These are phyloP conservation scores for Epizoanthus stellaris DNA, from an alignment of 92 coral and sea anemone genomes.

Conservation along the genomic window DNA sequence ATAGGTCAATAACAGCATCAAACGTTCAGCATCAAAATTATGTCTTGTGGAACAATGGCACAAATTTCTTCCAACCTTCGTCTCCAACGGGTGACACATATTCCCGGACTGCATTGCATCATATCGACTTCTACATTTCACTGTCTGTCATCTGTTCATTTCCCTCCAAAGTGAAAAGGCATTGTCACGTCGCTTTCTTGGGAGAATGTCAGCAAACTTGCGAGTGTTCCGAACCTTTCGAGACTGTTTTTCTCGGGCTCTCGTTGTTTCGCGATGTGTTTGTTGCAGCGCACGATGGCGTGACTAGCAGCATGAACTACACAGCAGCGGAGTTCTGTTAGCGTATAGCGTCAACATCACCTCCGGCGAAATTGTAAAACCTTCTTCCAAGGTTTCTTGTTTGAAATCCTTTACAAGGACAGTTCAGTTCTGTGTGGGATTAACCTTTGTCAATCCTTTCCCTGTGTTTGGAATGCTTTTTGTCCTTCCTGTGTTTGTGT, in stretches of 20 bases:
- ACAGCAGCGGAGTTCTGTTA: background rate
- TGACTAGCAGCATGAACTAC: background rate
- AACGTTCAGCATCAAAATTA: too few relatives aligned
- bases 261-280: background rate
- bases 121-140: conserved; percentile 10
- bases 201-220: background rate
- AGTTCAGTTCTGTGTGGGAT: conserved; percentile 2
- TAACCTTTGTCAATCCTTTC: conserved; percentile 31
- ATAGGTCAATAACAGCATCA: background rate
- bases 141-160: background rate
- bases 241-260: background rate
- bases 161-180: background rate
- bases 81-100: background rate
- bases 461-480: conserved; percentile 32
- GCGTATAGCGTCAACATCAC: background rate
- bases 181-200: background rate
- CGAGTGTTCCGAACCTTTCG: background rate
- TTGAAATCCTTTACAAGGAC: background rate
- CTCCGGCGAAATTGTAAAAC: background rate
- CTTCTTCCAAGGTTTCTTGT: background rate
- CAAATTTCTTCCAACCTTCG: background rate
- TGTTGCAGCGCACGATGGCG: background rate
- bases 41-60: background rate
- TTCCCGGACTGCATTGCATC: background rate
- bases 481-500: conserved; percentile 55